Percentiles rank a stretch among this genome's conserved stretches.
Conservation (phyloP, 2,888 invertebrate genomes). For the Orchesellides sinensis region DNA sequence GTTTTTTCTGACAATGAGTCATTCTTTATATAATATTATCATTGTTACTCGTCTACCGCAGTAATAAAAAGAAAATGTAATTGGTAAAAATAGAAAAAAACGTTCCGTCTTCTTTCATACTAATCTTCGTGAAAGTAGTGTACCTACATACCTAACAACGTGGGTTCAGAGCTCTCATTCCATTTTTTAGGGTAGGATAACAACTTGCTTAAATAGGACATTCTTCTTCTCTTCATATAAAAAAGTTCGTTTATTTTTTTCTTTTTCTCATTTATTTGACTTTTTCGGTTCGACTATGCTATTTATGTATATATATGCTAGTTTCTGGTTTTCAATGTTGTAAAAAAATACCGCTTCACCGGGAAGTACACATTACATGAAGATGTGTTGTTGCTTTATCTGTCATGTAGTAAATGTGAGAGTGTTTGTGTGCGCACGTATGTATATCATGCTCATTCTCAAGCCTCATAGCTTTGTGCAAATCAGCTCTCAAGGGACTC, state of each 20-base stretch:
- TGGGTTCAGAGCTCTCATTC: not conserved
- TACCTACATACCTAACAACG: constrained; percentile 50
- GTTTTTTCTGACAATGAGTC: constrained; percentile 19
- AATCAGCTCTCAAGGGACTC: constrained; percentile 71
- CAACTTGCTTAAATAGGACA: constrained; percentile 18
- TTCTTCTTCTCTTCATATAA: constrained; percentile 21
- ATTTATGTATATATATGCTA: not conserved
- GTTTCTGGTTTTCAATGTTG: constrained; percentile 14
- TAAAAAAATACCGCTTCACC: constrained; percentile 34
- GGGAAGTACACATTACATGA: constrained; percentile 43
- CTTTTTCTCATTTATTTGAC: constrained; percentile 40
- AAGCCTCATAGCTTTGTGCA: constrained; percentile 67
- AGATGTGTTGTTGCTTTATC: constrained; percentile 41
- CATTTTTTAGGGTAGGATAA: constrained; percentile 26
- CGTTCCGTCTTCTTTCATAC: constrained; percentile 16
- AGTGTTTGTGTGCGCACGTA: not conserved
- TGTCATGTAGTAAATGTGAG: constrained; percentile 45
- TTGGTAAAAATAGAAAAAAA: constrained; percentile 56
- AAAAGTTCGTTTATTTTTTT: constrained; percentile 55
- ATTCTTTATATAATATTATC: constrained; percentile 37
- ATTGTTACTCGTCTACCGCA: constrained; percentile 19
- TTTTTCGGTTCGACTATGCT: constrained; percentile 17
- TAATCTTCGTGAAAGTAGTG: constrained; percentile 62
- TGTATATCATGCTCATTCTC: constrained; percentile 38
- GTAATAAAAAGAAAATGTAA: constrained; percentile 59